phyloP scores from a whole-genome alignment of 2,888 invertebrate species.

The Athalia rosae region DNA sequence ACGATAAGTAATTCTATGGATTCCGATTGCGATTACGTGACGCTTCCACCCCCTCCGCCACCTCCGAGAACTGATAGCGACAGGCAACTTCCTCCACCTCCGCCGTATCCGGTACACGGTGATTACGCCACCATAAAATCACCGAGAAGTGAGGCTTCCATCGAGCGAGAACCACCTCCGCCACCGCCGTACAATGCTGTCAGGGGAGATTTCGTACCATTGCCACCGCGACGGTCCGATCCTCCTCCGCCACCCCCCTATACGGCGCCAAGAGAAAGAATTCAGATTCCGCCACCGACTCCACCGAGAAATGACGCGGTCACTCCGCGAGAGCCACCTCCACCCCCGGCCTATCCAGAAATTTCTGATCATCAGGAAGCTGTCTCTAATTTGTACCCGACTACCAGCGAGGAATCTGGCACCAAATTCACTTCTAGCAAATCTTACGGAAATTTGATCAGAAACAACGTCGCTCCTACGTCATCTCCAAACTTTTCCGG shows the following conservation, averaged over 20 bases:
- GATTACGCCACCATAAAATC: slow-evolving; percentile 63
- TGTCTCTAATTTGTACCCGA: slow-evolving; percentile 59
- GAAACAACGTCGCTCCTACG: slow-evolving; percentile 18
- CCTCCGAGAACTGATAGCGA: slow-evolving; percentile 83
- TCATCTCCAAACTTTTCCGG: slow-evolving; percentile 61
- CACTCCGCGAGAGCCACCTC: slow-evolving; percentile 77
- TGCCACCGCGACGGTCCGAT: slow-evolving; percentile 77
- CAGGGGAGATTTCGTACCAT: slow-evolving; percentile 79
- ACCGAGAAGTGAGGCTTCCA: slow-evolving; percentile 54
- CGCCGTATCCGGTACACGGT: slow-evolving; percentile 71
- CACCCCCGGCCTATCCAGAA: slow-evolving; percentile 78
- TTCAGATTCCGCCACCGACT: slow-evolving; percentile 72
- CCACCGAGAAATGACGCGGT: slow-evolving; percentile 73
- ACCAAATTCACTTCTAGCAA: slow-evolving; percentile 45
- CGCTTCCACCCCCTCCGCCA: slow-evolving; percentile 80
- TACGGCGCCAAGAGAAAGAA: slow-evolving; percentile 71
- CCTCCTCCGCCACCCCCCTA: slow-evolving; percentile 79
- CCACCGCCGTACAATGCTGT: slow-evolving; percentile 83
- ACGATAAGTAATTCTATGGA: slow-evolving; percentile 90
- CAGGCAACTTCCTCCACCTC: slow-evolving; percentile 73
- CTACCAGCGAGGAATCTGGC: slow-evolving; percentile 50
- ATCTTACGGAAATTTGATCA: slow-evolving; percentile 19
- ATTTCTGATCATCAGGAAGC: slow-evolving; percentile 54
- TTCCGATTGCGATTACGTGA: slow-evolving; percentile 93
- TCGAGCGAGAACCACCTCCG: slow-evolving; percentile 73